These are phyloP conservation scores for Listronotus oregonensis DNA, from an alignment of 1,140 invertebrate species.

Conservation along the genomic window DNA sequence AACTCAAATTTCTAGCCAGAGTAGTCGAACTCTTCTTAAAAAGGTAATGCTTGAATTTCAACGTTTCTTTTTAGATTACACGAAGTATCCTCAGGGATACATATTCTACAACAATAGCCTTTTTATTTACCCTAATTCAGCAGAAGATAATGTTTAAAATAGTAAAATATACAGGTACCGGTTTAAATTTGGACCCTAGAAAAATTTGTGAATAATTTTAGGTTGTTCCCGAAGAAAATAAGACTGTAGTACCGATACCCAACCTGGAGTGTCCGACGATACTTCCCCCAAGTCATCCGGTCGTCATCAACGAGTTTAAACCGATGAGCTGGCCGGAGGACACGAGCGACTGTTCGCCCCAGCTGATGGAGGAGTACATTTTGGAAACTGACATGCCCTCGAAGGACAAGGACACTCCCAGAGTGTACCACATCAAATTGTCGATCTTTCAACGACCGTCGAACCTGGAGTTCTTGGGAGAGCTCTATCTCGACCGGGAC, in stretches of 20 bases:
- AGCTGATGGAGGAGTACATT: constrained; percentile 86
- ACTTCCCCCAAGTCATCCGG: constrained; percentile 53
- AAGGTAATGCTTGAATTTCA: neutral
- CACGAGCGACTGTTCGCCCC: constrained; percentile 72
- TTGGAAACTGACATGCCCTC: constrained; percentile 78
- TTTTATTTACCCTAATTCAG: no score
- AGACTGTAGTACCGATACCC: constrained; percentile 58
- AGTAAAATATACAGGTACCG: no score
- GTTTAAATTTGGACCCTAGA: no score
- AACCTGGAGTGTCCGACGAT: constrained; percentile 56
- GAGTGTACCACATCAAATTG: constrained; percentile 83
- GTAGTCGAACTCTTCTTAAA: constrained; percentile 19
- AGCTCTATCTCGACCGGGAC: constrained; percentile 88
- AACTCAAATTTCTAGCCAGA: neutral
- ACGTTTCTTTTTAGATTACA: no score
- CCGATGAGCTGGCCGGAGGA: constrained; percentile 46
- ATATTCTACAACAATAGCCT: no score
- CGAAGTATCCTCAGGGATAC: no score
- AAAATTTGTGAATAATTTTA: neutral
- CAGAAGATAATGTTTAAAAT: no score
- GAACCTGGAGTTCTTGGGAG: constrained; percentile 86
- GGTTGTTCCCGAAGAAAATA: constrained; percentile 34
- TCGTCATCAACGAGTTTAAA: constrained; percentile 49
- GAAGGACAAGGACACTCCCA: constrained; percentile 59
- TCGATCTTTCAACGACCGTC: constrained; percentile 83